Evolutionary conservation across 2,113 vertebrate genomes (phyloP), one percentile per base, ranked within the genome.

Genomic region (Plecturocebus donacophilus): DNA sequence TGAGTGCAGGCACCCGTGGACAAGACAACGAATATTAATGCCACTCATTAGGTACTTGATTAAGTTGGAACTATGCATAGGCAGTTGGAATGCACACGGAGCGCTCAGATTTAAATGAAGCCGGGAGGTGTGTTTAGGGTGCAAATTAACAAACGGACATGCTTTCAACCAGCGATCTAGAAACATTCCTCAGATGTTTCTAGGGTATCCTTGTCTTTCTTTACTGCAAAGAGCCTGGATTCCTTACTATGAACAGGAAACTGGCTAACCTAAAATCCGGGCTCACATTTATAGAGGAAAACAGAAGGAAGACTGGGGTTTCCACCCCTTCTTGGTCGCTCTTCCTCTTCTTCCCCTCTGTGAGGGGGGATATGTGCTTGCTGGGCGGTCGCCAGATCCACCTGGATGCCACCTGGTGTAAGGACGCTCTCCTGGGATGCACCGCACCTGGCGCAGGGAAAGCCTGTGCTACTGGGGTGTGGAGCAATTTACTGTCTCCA

Each of bases 141-240:
- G 97, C 98, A 98, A 97, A 97, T 98, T 94, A 98, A 96, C 97
- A 98, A 98, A 97, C 76, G 85, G 91, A 76, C 73, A 64, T 87
- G 98, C 96, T 95, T 97, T 97, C 97, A 93, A 81, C 35, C 84
- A 97, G 96, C 94, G 94, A 79, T 54, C 97, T 95, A 95, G 97
- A 96, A 98, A 97, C 81, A 95, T 90, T 90, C 81, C 68, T 93
- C 91, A 85, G 83, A 42, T 0, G 7, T 92, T 84, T 88, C 66
- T 64, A 27, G 77, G 66, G 97, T 70, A 38, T 75, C 87, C 93
- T 91, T 54, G 92, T 90, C 82, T 91, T 97, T 90, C 93, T 97
- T 95, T 95, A 92, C 75, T 79, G 14, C 80, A 70, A 61, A 82
- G 75, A 83, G 45, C 7, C 90, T 79, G 79, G 77, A 54, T 97